Base-by-base conservation (phyloP, 2,113 vertebrate genomes). In the Sakesphorus luctuosus region DNA sequence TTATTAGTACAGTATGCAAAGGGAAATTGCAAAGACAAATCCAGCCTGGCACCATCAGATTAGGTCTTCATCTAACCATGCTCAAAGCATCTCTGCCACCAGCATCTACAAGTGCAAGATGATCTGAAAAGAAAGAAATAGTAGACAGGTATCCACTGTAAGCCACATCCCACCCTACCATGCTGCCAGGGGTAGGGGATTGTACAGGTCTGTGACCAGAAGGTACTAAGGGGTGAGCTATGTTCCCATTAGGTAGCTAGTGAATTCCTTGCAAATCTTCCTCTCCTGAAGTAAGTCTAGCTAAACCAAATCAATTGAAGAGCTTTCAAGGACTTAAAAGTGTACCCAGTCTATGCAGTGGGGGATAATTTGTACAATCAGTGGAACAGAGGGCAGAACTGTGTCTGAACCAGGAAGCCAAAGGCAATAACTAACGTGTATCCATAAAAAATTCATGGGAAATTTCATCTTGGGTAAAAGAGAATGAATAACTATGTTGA, bases 401-500 rank as follows among this genome's bases (percentile, higher is more conserved):
- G 1, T 66, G 69, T 71, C 67, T 95, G 94, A 90, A 90, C 52
- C 56, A 71, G 52, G 72, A 84, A 93, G 46, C 83, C 78, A 91
- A 95, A 95, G 75, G 87, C 87, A 95, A 88, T 90, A 91, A 77
- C 71, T 84, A 95, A 94, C 2, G 2, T 81, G 68, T 74, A 93
- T 84, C 80, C 86, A 95, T 95, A 92, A 96, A 96, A 96, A 92
- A 94, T 91, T 89, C 38, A 94, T 92, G 88, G 83, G 59, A 74
- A 90, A 90, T 93, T 92, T 97, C 63, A 75, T 94, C 86, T 89
- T 94, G 76, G 84, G 93, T 87, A 81, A 94, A 95, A 94, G 80
- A 89, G 65, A 96, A 92, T 89, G 93, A 96, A 93, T 96, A 96
- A 89, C 91, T 89, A 44, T 87, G 96, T 95, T 97, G 95, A 96